Evolutionary conservation across 2,888 invertebrate species (phyloP).

Genomic region (Odontomyia ornata): DNA sequence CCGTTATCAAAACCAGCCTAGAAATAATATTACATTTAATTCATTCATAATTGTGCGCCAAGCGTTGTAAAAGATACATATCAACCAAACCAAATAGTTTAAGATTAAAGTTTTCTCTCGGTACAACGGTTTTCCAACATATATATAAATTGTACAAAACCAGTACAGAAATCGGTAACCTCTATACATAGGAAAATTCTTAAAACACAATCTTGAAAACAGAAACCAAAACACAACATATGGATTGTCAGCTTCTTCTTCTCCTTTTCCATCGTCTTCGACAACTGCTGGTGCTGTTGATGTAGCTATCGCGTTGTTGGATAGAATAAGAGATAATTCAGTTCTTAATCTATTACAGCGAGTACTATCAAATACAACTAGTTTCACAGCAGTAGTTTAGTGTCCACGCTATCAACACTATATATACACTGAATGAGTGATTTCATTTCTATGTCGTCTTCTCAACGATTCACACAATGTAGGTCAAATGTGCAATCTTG

Average conservation of each 20-base stretch:
- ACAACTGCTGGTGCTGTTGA: too few species aligned
- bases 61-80: conserved; percentile 1
- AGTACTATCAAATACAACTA: background rate
- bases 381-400: background rate
- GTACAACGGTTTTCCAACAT: background rate
- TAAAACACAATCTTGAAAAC: too few species aligned
- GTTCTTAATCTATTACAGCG: background rate
- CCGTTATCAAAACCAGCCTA: conserved; percentile 29
- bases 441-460: too few species aligned
- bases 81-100: background rate
- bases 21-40: conserved; percentile 29
- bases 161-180: conserved; percentile 2
- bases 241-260: too few species aligned
- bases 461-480: background rate
- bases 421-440: too few species aligned
- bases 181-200: background rate
- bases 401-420: too few species aligned
- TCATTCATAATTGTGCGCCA: conserved; percentile 31
- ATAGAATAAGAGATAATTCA: background rate
- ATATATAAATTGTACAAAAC: background rate
- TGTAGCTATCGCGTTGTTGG: too few species aligned
- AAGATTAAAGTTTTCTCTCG: background rate
- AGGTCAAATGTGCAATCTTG: conserved; percentile 42
- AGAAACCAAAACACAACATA: too few species aligned
- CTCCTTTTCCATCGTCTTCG: too few species aligned